phyloP scores from a whole-genome alignment of 2,888 invertebrate species.

The Andrena chrysosceles region DNA sequence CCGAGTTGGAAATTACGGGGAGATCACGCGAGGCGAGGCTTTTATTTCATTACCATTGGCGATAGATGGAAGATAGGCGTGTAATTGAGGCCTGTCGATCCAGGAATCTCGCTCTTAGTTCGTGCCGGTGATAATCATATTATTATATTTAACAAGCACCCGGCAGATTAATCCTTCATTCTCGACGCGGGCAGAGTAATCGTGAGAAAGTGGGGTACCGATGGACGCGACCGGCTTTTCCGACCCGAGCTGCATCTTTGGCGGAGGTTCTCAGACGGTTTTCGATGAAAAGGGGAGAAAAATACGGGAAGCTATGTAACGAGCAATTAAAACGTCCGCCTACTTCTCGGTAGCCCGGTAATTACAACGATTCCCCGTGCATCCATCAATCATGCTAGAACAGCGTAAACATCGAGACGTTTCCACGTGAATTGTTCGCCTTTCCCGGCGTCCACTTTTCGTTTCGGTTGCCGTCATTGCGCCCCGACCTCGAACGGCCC shows the following conservation, averaged over 20 bases:
- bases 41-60: conserved; percentile 31
- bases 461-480: not conserved
- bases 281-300: conserved; percentile 30
- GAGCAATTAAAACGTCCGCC: conserved; percentile 62
- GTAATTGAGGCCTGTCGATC: conserved; percentile 39
- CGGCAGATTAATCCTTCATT: conserved; percentile 35
- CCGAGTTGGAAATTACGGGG: not conserved
- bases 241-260: conserved; percentile 5
- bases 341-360: conserved; percentile 35
- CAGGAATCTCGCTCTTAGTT: not conserved
- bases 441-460: not conserved
- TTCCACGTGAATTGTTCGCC: conserved; percentile 20
- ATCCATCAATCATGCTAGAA: conserved; percentile 21
- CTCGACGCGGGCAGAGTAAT: conserved; percentile 9
- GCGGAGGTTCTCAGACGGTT: conserved; percentile 1
- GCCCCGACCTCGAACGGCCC: not conserved
- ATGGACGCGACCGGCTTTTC: conserved; percentile 8
- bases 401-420: conserved; percentile 25
- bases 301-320: conserved; percentile 8
- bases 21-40: not conserved
- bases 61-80: conserved; percentile 4
- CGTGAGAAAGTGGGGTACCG: conserved; percentile 32
- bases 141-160: conserved; percentile 54
- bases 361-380: conserved; percentile 40
- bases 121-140: conserved; percentile 38